Percentiles rank a stretch among this genome's conserved stretches.
These are phyloP conservation scores for Timema cristinae DNA, from an alignment of 2,888 invertebrate genomes.

Conservation along the genomic window DNA sequence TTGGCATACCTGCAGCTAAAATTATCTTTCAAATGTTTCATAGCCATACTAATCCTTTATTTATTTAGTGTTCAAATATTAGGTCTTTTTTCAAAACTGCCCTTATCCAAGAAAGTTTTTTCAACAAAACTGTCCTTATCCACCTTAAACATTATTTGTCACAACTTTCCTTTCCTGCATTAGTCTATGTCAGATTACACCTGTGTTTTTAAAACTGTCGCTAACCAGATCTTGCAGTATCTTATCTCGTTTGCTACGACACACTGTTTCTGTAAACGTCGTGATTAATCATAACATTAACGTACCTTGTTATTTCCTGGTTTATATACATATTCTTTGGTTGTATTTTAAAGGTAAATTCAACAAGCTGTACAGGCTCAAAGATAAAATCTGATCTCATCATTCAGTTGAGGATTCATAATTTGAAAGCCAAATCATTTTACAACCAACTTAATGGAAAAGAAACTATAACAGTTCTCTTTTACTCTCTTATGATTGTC, in stretches of 20 bases:
- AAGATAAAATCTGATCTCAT: background rate
- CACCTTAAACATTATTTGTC: background rate
- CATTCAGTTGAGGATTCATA: background rate
- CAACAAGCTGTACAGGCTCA: too few species aligned
- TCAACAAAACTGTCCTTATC: background rate
- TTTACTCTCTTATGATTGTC: slow-evolving; percentile 1
- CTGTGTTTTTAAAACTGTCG: too few species aligned
- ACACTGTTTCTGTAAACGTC: too few species aligned
- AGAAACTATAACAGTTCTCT: background rate
- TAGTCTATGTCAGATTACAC: background rate
- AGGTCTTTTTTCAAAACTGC: slow-evolving; percentile 1
- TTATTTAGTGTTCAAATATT: background rate
- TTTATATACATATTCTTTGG: too few species aligned
- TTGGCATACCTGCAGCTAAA: background rate
- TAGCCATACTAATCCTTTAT: background rate
- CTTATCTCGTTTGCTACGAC: too few species aligned
- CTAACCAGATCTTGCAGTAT: too few species aligned
- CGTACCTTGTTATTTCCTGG: too few species aligned
- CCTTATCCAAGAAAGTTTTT: background rate
- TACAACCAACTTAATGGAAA: slow-evolving; percentile 3
- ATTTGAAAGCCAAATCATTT: background rate
- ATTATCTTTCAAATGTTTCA: background rate
- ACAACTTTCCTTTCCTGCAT: background rate
- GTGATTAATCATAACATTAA: too few species aligned
- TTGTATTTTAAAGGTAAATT: too few species aligned